Evolutionary conservation across 92 coral and sea anemone species (phyloP).

Genomic region (Zoanthus sociatus): DNA sequence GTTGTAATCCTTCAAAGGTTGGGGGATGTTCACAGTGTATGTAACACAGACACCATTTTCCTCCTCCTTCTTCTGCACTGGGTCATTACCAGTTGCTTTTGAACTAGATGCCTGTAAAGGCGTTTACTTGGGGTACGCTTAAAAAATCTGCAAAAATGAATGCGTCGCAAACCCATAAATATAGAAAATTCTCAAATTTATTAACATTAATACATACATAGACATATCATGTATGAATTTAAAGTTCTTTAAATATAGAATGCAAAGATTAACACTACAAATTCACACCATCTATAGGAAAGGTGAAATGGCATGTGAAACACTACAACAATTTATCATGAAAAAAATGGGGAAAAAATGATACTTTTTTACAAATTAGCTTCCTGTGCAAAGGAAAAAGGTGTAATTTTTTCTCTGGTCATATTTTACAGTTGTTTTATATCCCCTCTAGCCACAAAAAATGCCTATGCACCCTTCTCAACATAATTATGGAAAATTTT

Average conservation of each 20-base stretch:
- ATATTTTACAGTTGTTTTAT: constrained; percentile 25
- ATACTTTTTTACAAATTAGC: constrained; percentile 1
- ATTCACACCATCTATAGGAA: constrained; percentile 10
- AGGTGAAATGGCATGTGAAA: constrained; percentile 33
- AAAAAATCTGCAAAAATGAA: neutral
- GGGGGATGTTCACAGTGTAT: too few relatives aligned
- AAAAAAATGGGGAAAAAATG: neutral
- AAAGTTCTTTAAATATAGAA: constrained; percentile 16
- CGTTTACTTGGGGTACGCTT: too few relatives aligned
- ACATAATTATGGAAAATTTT: constrained; percentile 23
- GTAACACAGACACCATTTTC: too few relatives aligned
- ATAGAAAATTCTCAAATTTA: constrained; percentile 22
- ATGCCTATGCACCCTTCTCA: constrained; percentile 15
- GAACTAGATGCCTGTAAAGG: too few relatives aligned
- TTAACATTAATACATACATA: constrained; percentile 16
- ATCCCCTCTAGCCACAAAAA: constrained; percentile 38
- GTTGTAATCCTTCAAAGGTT: too few relatives aligned
- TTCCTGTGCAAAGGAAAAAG: constrained; percentile 24
- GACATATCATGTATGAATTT: constrained; percentile 31
- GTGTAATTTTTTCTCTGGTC: constrained; percentile 6
- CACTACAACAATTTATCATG: constrained; percentile 6
- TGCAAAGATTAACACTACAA: constrained; percentile 23
- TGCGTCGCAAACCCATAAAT: constrained; percentile 34
- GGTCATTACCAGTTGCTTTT: too few relatives aligned
- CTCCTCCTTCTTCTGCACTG: too few relatives aligned